Base-by-base conservation (phyloP, 2,113 vertebrate species). In the Mellivora capensis region DNA sequence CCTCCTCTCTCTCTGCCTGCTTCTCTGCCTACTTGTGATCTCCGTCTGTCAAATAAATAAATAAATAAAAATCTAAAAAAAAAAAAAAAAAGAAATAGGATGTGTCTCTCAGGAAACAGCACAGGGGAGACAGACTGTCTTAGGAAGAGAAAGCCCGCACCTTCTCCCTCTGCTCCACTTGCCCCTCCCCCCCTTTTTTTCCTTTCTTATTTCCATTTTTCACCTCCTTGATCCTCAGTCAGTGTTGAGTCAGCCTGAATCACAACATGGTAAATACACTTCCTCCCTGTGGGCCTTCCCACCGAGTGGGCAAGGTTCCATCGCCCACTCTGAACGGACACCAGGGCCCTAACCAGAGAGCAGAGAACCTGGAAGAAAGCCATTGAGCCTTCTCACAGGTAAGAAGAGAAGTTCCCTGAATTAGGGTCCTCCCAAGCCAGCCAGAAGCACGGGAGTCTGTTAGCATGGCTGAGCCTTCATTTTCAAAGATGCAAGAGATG, bases 121-220 rank as follows among this genome's bases (percentile, higher is more conserved):
- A 39, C 5, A 17, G 42, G 34, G 49, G 13, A 39, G 27, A 7
- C 6, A 61, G 39, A 27, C 39, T 23, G 3, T 6, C 37, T 76
- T 49, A 83, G 74, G 47, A 80, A 47, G 17, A 72, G 52, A 59
- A 47, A 54, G 2, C 5, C 59, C 15, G 11, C 6, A 6, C 13
- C 39, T 54, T 61, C 42, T 10, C 47, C 23, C 42, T 69, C 42
- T 7, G 62, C 11, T 27, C 21, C n/a, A 25, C 57, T 10, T 12
- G 6, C 8, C 7, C 4, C 17, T 3, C 34, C 13, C 15, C 7
- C 5, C 8, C 25, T 1, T 31, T 39, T 6, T 13, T 13, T 12
- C n/a, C 5, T 64, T 90, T 74, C 64, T 59, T 39, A 47, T 90
- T 90, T 82, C 74, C 92, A 15, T 37, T 89, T 83, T 77, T 71